Conservation (phyloP, 2,113 vertebrate species). For the Chionodraco myersi region DNA sequence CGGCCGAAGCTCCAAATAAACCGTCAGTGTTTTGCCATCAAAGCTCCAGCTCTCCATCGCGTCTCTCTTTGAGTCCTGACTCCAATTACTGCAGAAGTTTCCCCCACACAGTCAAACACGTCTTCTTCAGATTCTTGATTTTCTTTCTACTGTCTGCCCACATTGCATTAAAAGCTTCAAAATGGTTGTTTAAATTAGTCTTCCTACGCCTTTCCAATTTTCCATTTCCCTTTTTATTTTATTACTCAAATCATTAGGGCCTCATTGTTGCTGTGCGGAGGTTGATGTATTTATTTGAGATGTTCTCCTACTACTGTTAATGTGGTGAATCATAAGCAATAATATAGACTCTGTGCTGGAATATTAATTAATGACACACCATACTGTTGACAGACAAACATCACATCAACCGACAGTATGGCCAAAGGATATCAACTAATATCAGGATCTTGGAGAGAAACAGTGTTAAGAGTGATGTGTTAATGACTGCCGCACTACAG, state of each 20-base stretch:
- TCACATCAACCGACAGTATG: not conserved
- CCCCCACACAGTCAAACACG: not conserved
- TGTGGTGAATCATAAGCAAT: slow-evolving; percentile 53
- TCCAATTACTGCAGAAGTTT: too few species aligned
- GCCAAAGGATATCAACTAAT: not conserved
- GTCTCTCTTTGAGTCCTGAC: too few species aligned
- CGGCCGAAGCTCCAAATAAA: too few species aligned
- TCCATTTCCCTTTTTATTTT: not conserved
- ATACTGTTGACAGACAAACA: not conserved
- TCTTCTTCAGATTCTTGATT: not conserved
- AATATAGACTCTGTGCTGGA: slow-evolving; percentile 25
- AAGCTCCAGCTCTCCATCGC: too few species aligned
- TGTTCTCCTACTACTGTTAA: slow-evolving; percentile 31
- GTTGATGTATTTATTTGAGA: slow-evolving; percentile 27
- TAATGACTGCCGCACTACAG: not conserved
- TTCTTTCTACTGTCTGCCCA: not conserved
- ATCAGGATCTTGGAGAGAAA: not conserved
- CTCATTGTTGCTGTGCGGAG: slow-evolving; percentile 14
- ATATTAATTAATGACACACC: not conserved
- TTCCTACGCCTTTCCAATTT: not conserved
- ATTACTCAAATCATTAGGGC: slow-evolving; percentile 41
- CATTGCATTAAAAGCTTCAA: not conserved
- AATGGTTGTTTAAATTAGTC: slow-evolving; percentile 1
- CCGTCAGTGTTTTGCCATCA: too few species aligned
- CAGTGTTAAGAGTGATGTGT: not conserved